Conservation (phyloP, 2,888 invertebrate species). For the Noctua janthe region DNA sequence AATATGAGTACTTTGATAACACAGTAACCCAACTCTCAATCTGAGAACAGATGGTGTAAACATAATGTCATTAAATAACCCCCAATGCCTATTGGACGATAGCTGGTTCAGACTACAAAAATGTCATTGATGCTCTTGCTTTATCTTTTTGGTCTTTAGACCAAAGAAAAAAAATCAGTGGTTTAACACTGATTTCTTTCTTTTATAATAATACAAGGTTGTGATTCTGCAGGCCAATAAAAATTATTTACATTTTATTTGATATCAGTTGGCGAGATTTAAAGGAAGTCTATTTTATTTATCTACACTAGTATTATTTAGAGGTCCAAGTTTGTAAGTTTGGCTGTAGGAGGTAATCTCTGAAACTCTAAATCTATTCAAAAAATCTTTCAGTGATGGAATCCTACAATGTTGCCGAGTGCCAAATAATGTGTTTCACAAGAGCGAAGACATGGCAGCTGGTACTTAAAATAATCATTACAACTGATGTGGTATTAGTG, state of each 20-base stretch:
- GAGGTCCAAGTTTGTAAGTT: not conserved
- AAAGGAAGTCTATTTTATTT: not conserved
- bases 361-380: not conserved
- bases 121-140: conserved; percentile 28
- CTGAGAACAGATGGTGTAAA: conserved; percentile 34
- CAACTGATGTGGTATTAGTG: not conserved
- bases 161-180: too few species aligned
- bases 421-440: not conserved
- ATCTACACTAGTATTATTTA: not conserved
- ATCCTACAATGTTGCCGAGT: not conserved
- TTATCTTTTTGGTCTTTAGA: not conserved
- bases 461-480: not conserved
- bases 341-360: not conserved
- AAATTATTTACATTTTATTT: not conserved
- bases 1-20: conserved; percentile 42
- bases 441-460: not conserved
- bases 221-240: conserved; percentile 4
- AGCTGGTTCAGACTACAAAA: conserved; percentile 27
- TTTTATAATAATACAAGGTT: not conserved
- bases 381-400: not conserved
- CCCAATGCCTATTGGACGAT: conserved; percentile 17
- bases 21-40: conserved; percentile 47
- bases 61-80: conserved; percentile 34
- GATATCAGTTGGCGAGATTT: not conserved
- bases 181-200: conserved; percentile 27